Evolutionary conservation across 2,888 invertebrate genomes (phyloP), one percentile per base, ranked within the genome.

Genomic region (Volucella bombylans): DNA sequence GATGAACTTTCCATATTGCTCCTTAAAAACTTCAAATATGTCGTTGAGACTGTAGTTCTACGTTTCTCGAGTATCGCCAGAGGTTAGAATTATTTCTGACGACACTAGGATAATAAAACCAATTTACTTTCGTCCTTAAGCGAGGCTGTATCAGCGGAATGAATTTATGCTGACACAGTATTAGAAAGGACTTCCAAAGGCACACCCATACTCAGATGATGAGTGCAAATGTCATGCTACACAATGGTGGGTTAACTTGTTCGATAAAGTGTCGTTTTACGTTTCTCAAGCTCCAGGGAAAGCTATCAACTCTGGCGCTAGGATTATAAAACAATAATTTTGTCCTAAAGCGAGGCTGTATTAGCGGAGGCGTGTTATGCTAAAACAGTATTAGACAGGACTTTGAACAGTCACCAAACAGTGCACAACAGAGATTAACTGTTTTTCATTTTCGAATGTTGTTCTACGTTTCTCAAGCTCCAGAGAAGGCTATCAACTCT

Each of bases 51-150:
- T 90, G 88, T 90, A 83, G 89, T 87, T 89, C 77, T 90, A 90
- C 90, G 89, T 90, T 90, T 90, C 90, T 89, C 89, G 76, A 89
- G 90, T 90, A 87, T 87, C 87, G 87, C 87, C 87, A 87, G 80
- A 87, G 68, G 78, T 41, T 55, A 77, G 67, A 57, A 62, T 52
- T 77, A 71, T 31, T 31, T 31, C 82, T 82, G 87, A 86, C 88
- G 88, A 88, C 87, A 89, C 90, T 89, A 90, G 90, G 90, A 90
- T 90, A 90, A 89, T 90, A 90, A 87, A 89, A 89, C 31, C 89
- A 82, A 4, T 59, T 89, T 89, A 10, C 0, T 90, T 39, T 90
- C 47, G 90, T 90, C 90, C 90, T 87, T 87, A 90, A 90, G 90
- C 90, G 90, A 90, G 87, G 83, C 89, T 88, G 87, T 49, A 85